These are phyloP conservation scores for Sclerurus mexicanus DNA, from an alignment of 2,113 vertebrate species.

Conservation along the genomic window DNA sequence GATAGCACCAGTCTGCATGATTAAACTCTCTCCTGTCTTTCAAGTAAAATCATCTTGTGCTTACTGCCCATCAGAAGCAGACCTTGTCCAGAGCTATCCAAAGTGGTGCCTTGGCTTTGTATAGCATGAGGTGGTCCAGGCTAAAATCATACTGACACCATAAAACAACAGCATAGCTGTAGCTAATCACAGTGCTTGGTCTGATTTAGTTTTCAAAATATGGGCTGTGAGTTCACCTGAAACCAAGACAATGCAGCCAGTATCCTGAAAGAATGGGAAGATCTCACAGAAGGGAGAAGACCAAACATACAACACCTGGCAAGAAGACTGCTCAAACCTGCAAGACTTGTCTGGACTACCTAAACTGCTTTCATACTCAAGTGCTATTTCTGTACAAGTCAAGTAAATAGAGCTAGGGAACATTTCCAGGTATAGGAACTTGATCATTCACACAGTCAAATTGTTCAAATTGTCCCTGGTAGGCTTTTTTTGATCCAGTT, in stretches of 20 bases:
- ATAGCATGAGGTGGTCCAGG: not conserved
- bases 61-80: not conserved
- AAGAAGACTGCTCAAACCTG: not conserved
- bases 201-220: not conserved
- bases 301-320: fast-evolving
- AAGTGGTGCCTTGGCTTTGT: not conserved
- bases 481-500: not conserved
- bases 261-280: not conserved
- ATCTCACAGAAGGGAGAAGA: not conserved
- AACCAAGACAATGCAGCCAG: not conserved
- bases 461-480: not conserved
- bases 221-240: not conserved
- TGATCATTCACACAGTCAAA: not conserved
- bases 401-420: not conserved
- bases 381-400: not conserved
- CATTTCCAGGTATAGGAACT: not conserved
- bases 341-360: not conserved
- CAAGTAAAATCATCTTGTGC: not conserved
- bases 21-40: not conserved
- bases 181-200: not conserved
- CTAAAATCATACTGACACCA: not conserved
- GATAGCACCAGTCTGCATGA: not conserved
- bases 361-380: not conserved
- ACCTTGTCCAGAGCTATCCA: not conserved
- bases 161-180: not conserved